These are phyloP conservation scores for Laspeyria flexula DNA, from an alignment of 2,888 invertebrate species.

Conservation along the genomic window DNA sequence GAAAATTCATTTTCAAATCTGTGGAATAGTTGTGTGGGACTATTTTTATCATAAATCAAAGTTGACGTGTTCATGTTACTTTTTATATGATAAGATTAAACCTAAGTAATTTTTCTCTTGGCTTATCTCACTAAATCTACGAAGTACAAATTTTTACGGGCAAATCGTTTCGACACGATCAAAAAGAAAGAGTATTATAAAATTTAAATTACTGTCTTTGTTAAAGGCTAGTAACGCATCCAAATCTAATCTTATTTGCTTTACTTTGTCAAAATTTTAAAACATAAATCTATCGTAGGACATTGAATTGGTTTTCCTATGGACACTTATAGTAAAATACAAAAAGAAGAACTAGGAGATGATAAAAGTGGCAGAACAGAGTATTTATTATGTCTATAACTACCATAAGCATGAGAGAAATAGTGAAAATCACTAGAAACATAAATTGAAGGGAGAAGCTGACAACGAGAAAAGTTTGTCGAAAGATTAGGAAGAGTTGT, in stretches of 20 bases:
- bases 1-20: constrained; percentile 3
- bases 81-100: constrained; percentile 43
- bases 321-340: not conserved
- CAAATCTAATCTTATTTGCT: too few species aligned
- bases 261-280: too few species aligned
- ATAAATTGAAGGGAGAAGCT: constrained; percentile 18
- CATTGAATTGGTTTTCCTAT: too few species aligned
- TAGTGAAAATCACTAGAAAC: constrained; percentile 22
- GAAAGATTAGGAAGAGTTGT: constrained; percentile 68
- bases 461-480: constrained; percentile 52
- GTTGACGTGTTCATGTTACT: constrained; percentile 24
- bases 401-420: constrained; percentile 14
- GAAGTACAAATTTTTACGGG: constrained; percentile 5
- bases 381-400: too few species aligned
- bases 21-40: constrained; percentile 23
- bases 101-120: constrained; percentile 32
- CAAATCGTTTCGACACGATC: not conserved
- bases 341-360: not conserved
- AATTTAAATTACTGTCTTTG: too few species aligned
- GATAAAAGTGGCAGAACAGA: not conserved
- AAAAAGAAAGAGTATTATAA: not conserved
- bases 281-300: too few species aligned
- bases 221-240: too few species aligned
- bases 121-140: constrained; percentile 21
- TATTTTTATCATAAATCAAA: constrained; percentile 36